A percentile compares a stretch with the other conserved stretches of the same genome.
phyloP scores from a whole-genome alignment of 2,888 invertebrate species.

The Cenopis cana region DNA sequence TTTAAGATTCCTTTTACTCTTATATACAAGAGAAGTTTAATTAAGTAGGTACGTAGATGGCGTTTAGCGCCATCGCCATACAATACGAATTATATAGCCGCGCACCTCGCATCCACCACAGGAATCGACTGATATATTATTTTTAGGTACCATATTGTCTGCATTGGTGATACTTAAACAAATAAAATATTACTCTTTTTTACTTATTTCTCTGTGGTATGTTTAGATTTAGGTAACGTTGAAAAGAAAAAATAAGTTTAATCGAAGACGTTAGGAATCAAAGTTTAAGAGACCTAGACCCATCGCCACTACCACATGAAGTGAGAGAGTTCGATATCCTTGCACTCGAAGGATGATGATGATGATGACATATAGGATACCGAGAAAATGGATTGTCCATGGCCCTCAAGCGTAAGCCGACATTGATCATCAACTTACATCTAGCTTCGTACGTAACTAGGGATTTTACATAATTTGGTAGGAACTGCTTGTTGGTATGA shows the following conservation, averaged over 20 bases:
- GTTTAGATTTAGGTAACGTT: not conserved
- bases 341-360: conserved; percentile 51
- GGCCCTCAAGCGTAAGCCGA: conserved; percentile 77
- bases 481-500: conserved; percentile 55
- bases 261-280: not conserved
- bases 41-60: too few species aligned
- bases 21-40: too few species aligned
- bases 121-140: not conserved
- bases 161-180: too few species aligned
- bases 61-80: too few species aligned
- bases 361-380: conserved; percentile 69
- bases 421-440: conserved; percentile 68
- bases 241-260: not conserved
- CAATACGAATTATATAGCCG: too few species aligned
- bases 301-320: conserved; percentile 11
- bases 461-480: conserved; percentile 68
- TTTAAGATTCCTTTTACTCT: too few species aligned
- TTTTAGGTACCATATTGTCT: not conserved
- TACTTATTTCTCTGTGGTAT: too few species aligned
- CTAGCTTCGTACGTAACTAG: conserved; percentile 65
- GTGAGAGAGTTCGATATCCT: conserved; percentile 50
- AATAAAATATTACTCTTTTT: too few species aligned
- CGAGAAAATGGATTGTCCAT: conserved; percentile 84
- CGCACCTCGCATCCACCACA: too few species aligned
- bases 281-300: not conserved